Conservation (phyloP, 2,113 vertebrate genomes). For the Indicator indicator region DNA sequence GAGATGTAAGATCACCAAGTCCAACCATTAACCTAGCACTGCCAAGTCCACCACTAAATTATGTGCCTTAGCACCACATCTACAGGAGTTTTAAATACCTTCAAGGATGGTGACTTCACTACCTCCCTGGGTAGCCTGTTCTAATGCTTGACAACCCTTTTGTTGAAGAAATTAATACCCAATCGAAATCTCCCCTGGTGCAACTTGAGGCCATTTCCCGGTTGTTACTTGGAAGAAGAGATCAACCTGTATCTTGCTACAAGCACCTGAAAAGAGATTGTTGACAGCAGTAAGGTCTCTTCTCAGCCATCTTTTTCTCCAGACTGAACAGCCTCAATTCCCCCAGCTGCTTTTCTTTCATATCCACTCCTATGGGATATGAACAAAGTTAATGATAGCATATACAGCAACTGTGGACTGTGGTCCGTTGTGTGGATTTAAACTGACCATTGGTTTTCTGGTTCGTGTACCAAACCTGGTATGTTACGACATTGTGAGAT, state of each 20-base stretch:
- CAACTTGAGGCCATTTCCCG: too few relatives aligned
- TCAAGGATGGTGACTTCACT: too few relatives aligned
- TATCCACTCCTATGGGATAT: neutral
- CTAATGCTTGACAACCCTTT: too few relatives aligned
- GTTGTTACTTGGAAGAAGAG: too few relatives aligned
- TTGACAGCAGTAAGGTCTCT: neutral
- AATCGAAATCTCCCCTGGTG: neutral
- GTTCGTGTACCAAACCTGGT: neutral
- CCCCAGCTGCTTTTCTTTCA: neutral
- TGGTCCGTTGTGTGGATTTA: neutral
- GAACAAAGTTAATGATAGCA: neutral
- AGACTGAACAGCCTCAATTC: neutral
- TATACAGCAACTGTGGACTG: neutral
- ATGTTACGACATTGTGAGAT: neutral
- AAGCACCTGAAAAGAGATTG: too few relatives aligned
- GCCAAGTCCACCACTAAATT: neutral
- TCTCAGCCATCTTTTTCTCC: neutral
- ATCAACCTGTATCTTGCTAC: too few relatives aligned
- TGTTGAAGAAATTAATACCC: neutral
- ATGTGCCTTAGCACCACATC: neutral
- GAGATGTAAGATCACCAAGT: neutral
- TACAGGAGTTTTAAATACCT: neutral
- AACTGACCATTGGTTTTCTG: neutral
- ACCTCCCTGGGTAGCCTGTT: neutral
- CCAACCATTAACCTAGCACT: neutral